Base-by-base conservation (phyloP, 92 coral and sea anemone species). In the Bergia sp. region DNA sequence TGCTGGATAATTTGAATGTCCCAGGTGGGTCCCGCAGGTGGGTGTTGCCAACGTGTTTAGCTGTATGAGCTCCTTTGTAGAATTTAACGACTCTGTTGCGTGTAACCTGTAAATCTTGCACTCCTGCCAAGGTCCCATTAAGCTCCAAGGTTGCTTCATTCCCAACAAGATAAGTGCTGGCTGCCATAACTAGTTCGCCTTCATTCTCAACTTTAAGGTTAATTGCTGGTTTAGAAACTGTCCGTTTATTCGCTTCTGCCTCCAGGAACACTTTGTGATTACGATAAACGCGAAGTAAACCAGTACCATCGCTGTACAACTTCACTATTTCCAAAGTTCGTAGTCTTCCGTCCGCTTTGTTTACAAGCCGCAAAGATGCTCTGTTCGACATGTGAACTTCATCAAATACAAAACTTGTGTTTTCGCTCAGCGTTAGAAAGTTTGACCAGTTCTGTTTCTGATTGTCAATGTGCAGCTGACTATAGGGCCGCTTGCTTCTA, bases 71-170 rank as follows among this genome's bases (percentile, higher is more conserved):
- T 23, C 89, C 89, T 42, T 88, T 89, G 65, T 90, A 79, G 55
- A 92, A 81, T 50, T 88, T 90, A 45, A 92, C 90, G 64, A 82
- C 79, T 74, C 74, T 89, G 82, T 85, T 89, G 49, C 88, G 91
- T 41, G 95, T 89, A 16, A 92, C 80, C 38, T 80, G 88, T 75
- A 92, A 45, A 75, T 92, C 92, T 7, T 80, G 92, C 82, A 90
- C 90, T 40, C 95, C 95, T 53, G 90, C 58, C 69, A 92, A 73
- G 18, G 91, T 92, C n/a, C 95, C 95, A 76, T 91, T 91, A 77
- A 86, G 88, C 45, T 85, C 93, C 40, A 92, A 61, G 5, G 95
- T 37, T 67, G 82, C 64, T 1, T 81, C 90, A 42, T 81, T 90
- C 55, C 95, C 90, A 66, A 84, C 88, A 40, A 93, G 79, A 42